phyloP scores from a whole-genome alignment of 1,140 invertebrate species.

The Matsumurasca onukii region DNA sequence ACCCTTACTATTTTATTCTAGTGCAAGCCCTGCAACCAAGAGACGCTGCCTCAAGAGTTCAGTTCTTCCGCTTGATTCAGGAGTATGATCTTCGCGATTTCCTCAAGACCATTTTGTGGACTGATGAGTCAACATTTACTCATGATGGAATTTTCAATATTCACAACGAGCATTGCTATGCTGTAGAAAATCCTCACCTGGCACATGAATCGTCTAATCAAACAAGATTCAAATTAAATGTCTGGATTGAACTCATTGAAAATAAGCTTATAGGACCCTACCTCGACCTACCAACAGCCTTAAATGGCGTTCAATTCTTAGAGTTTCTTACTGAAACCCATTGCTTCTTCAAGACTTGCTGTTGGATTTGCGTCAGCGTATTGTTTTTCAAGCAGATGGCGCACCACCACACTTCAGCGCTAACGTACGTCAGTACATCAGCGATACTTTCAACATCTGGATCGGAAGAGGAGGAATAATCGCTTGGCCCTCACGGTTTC shows the following conservation, averaged over 20 bases:
- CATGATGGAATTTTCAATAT: slow-evolving; percentile 1
- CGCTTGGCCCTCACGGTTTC: slow-evolving; percentile 41
- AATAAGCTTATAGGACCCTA: too few species aligned
- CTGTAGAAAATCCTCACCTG: too few species aligned
- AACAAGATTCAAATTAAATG: slow-evolving; percentile 8
- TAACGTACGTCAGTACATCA: neutral
- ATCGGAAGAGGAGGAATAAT: slow-evolving; percentile 21
- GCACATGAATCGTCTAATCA: too few species aligned
- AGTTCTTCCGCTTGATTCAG: slow-evolving; percentile 10
- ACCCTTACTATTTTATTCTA: slow-evolving; percentile 11
- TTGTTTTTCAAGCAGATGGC: too few species aligned
- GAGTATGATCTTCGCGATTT: too few species aligned
- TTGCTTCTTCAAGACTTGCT: slow-evolving; percentile 8
- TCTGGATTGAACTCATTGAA: slow-evolving; percentile 12
- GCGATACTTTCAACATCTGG: too few species aligned
- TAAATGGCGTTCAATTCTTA: slow-evolving; percentile 4
- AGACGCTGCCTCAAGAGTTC: neutral
- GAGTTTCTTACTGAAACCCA: slow-evolving; percentile 4
- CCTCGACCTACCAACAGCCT: slow-evolving; percentile 12
- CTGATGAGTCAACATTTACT: slow-evolving; percentile 10
- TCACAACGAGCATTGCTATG: neutral
- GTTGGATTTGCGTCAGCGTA: slow-evolving; percentile 4
- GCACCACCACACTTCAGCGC: neutral
- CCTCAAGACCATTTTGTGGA: too few species aligned
- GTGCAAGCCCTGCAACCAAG: slow-evolving; percentile 7